Conservation (phyloP, 2,888 invertebrate genomes). For the Amblyteles armatorius region DNA sequence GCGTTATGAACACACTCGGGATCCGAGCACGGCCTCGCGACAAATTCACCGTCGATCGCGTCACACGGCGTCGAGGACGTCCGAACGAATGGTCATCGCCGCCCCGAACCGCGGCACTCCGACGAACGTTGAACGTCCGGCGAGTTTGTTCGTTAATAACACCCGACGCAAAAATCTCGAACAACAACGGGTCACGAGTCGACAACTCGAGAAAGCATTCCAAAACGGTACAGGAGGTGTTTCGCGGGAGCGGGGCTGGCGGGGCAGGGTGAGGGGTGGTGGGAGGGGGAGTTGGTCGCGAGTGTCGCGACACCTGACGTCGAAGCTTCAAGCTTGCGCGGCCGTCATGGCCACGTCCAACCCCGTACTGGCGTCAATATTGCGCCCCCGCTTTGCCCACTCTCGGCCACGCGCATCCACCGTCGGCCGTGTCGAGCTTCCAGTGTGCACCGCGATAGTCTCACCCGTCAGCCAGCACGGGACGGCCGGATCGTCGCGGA, state of each 20-base stretch:
- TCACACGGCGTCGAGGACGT: background rate
- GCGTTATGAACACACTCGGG: background rate
- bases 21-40: background rate
- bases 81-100: background rate
- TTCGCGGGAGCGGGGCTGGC: no score
- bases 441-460: slow-evolving; percentile 10
- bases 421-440: slow-evolving; percentile 14
- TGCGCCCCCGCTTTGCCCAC: slow-evolving; percentile 41
- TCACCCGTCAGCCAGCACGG: background rate
- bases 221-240: slow-evolving; percentile 43
- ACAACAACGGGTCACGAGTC: slow-evolving; percentile 47
- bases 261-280: background rate
- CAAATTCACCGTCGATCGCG: background rate
- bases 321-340: slow-evolving; percentile 66
- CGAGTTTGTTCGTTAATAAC: background rate
- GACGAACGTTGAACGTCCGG: no score
- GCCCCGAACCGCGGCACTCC: background rate
- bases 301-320: slow-evolving; percentile 78
- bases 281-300: slow-evolving; percentile 77
- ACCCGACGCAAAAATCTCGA: slow-evolving; percentile 38
- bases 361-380: slow-evolving; percentile 63
- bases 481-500: background rate
- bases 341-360: slow-evolving; percentile 75
- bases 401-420: slow-evolving; percentile 28
- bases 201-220: slow-evolving; percentile 59